A percentile compares a stretch with the other conserved stretches of the same genome.
Conservation (phyloP, 2,113 vertebrate species). For the Vicugna pacos region DNA sequence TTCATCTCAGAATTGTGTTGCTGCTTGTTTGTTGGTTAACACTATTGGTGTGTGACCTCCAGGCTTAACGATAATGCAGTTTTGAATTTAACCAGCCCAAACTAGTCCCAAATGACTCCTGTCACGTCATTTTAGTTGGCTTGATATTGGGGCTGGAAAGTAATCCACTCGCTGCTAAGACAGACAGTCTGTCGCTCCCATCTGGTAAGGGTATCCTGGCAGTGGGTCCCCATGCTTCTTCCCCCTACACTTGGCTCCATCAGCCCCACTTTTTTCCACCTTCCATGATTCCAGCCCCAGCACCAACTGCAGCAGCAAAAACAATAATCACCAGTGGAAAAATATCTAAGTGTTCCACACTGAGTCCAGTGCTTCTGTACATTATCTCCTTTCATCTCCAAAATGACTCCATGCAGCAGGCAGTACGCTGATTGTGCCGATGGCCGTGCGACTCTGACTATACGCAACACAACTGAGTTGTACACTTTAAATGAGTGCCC, state of each 20-base stretch:
- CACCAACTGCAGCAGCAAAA: neutral
- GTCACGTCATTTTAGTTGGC: neutral
- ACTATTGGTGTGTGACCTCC: neutral
- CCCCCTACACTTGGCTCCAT: neutral
- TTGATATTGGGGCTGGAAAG: neutral
- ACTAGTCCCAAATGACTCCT: neutral
- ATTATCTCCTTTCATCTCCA: neutral
- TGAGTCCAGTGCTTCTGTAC: accelerated
- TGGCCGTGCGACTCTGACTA: neutral
- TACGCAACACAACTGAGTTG: accelerated
- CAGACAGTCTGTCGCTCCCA: neutral
- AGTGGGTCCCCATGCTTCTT: neutral
- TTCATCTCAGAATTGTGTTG: neutral
- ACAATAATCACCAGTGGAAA: neutral
- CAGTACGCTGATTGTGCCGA: accelerated
- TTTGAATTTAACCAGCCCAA: neutral
- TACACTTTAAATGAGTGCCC: no score
- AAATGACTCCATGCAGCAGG: accelerated
- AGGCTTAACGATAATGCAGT: neutral
- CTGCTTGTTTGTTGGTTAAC: neutral
- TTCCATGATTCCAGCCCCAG: neutral
- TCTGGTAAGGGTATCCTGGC: neutral
- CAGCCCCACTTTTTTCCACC: no score
- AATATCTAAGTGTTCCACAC: accelerated
- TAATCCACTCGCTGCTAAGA: neutral